phyloP scores from a whole-genome alignment of 2,797 vertebrate species.

The Typhlichthys eigenmanni region DNA sequence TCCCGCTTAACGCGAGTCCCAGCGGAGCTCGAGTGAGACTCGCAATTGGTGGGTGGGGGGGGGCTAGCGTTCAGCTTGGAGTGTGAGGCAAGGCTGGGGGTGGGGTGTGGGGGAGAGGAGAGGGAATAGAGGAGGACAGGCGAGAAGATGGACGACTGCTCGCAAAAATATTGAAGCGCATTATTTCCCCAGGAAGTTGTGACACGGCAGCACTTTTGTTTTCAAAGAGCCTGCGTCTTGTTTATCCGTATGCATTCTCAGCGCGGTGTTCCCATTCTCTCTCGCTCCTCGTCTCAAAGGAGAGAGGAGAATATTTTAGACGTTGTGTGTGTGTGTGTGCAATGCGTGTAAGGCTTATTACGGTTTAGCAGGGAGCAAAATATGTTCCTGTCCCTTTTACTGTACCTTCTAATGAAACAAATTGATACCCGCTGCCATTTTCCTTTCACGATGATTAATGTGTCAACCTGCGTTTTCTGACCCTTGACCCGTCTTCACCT shows the following conservation, averaged over 20 bases:
- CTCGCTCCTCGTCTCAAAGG: slow-evolving; percentile 19
- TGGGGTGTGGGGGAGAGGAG: slow-evolving; percentile 12
- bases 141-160: background rate
- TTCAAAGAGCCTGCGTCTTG: slow-evolving; percentile 33
- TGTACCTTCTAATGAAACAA: too few species aligned
- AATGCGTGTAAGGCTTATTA: background rate
- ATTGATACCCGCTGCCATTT: too few species aligned
- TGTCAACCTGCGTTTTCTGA: too few species aligned
- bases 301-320: slow-evolving; percentile 5
- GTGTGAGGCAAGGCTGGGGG: slow-evolving; percentile 2
- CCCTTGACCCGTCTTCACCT: too few species aligned
- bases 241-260: slow-evolving; percentile 35
- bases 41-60: background rate
- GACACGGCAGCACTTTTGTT: slow-evolving; percentile 47
- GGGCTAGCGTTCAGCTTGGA: slow-evolving; percentile 20
- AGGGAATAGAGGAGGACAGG: slow-evolving; percentile 2
- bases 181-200: slow-evolving; percentile 56
- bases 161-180: slow-evolving; percentile 31
- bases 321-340: slow-evolving; percentile 1
- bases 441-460: too few species aligned
- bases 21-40: background rate
- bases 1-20: slow-evolving; percentile 18
- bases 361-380: too few species aligned
- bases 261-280: slow-evolving; percentile 4
- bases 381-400: too few species aligned